Evolutionary conservation across 2,797 vertebrate species (phyloP).

Genomic region (Eremophila alpestris): DNA sequence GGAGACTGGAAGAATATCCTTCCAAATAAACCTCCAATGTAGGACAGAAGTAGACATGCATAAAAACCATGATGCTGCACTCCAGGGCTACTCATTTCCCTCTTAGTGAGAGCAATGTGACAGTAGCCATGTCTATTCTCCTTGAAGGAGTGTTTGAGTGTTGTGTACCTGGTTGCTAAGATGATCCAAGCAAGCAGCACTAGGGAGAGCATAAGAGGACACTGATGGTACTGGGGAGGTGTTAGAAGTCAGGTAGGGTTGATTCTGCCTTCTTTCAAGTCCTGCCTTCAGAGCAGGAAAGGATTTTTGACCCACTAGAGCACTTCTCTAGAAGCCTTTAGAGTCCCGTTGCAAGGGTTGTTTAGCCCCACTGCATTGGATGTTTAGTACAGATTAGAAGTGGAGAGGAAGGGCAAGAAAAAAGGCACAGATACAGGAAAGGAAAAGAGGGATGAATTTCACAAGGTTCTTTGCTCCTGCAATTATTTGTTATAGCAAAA

Average conservation of each 20-base stretch:
- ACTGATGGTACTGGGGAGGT: neutral
- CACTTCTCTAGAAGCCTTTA: neutral
- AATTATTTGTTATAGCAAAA: neutral
- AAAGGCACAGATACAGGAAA: neutral
- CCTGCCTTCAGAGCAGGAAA: neutral
- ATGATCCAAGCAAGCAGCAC: neutral
- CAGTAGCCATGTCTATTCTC: neutral
- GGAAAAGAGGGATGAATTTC: neutral
- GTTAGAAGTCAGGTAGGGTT: neutral
- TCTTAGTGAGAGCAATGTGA: neutral
- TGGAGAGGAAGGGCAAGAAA: neutral
- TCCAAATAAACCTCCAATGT: neutral
- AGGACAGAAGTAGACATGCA: neutral
- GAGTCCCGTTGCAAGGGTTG: neutral
- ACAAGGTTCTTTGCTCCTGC: neutral
- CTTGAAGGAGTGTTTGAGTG: neutral
- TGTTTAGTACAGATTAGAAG: neutral
- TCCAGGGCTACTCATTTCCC: neutral
- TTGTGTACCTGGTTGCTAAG: neutral
- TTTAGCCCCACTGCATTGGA: neutral
- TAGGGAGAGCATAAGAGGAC: neutral
- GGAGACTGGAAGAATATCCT: neutral
- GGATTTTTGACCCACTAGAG: neutral
- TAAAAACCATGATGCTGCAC: neutral
- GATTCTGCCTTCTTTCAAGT: neutral